These are phyloP conservation scores for Bombylius major DNA, from an alignment of 2,888 invertebrate species.

Conservation along the genomic window DNA sequence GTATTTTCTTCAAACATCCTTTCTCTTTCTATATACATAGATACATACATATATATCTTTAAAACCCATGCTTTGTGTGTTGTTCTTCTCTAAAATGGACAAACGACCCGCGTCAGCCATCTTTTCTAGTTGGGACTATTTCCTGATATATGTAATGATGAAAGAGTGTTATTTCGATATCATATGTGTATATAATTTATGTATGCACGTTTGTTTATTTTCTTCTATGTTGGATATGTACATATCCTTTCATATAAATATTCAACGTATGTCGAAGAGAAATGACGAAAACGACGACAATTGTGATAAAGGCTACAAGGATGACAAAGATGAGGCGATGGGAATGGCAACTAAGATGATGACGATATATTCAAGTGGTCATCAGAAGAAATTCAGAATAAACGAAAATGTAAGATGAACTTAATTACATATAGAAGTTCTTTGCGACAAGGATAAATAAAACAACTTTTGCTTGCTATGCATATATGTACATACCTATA, in stretches of 20 bases:
- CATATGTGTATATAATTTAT: too few relatives aligned
- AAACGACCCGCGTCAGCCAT: slow-evolving; percentile 10
- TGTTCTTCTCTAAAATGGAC: slow-evolving; percentile 5
- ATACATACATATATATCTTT: not conserved
- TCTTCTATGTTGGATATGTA: too few relatives aligned
- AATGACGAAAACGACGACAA: not conserved
- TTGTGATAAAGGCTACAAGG: not conserved
- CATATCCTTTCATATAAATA: too few relatives aligned
- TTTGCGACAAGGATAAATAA: too few relatives aligned
- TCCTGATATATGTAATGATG: too few relatives aligned
- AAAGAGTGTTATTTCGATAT: too few relatives aligned
- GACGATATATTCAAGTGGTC: slow-evolving; percentile 9
- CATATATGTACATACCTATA: too few relatives aligned
- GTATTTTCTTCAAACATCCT: slow-evolving; percentile 4
- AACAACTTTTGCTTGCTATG: too few relatives aligned
- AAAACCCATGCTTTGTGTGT: not conserved
- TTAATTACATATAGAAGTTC: slow-evolving; percentile 10
- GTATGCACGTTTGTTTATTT: too few relatives aligned
- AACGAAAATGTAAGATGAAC: slow-evolving; percentile 14
- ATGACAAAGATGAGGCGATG: not conserved
- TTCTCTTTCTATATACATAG: not conserved
- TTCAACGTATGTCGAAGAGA: not conserved
- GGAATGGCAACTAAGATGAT: slow-evolving; percentile 5
- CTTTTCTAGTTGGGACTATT: slow-evolving; percentile 1
- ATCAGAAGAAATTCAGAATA: slow-evolving; percentile 8